Evolutionary conservation across 64 coral and sea anemone genomes (phyloP), one percentile per base, ranked within the genome.

Genomic region (Montipora foliosa): DNA sequence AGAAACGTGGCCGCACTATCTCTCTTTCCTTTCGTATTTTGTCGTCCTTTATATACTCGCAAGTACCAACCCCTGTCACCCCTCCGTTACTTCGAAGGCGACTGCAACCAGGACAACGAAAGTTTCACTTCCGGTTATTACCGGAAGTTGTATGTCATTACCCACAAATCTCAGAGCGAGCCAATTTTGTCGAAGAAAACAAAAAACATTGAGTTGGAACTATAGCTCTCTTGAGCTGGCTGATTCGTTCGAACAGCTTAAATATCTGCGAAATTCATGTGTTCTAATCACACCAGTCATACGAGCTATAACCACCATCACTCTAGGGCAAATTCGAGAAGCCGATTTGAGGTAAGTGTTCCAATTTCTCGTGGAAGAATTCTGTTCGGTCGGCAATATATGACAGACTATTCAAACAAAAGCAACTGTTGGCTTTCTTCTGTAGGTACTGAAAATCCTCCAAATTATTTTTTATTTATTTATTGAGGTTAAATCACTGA

Each of bases 241-340:
- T 85, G 82, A 49, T 45, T 85, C 45, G 61, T 71, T 3, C 19
- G 82, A 71, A 84, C 82, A 49, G 19, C 62, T 61, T 70, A 62
- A 85, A 70, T 70, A 71, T 50, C 14, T 70, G 64, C 82, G 66
- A 85, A 85, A 97, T 97, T 97, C 92, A 97, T 97, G 95, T 97
- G 91, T 93, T 60, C 93, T 97, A 97, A 94, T 89, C 95, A 95
- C 77, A 92, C 75, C 95, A 89, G 79, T 74, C 92, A 91, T 91
- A 89, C 94, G 17, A 95, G 77, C 79, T 87, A 97, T 60, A 97
- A 92, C 72, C 88, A 97, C 78, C 86, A 88, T 79, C 95, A 94
- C 80, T 93, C 95, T 6, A 96, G 95, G 74, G 93, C 90, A 84
- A 97, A 94, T 79, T 97, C 95, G 57, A 91, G 95, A 72, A 97